Base-by-base conservation (phyloP, 2,113 vertebrate genomes). In the Heptranchias perlo region DNA sequence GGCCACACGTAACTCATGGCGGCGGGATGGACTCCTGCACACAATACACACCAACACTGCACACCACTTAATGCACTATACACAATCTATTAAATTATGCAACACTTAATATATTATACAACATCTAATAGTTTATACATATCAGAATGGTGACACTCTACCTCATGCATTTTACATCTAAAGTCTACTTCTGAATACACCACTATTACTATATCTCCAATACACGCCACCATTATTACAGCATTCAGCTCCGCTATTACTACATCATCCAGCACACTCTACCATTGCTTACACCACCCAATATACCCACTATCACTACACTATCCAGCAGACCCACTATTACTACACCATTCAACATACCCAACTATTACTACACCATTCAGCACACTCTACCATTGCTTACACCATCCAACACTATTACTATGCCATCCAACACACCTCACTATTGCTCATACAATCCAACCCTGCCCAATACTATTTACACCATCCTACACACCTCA, bases 41-140 rank as follows among this genome's bases (percentile, higher is more conserved):
- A 91, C 54, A 4, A 92, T 54, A 16, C 31, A 92, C 54, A 58
- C 0, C 54, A 92, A 58, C 54, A 58, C 28, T 11, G 39, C 35
- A 62, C 58, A 7, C 61, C 89, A 62, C 58, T 61, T 39, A 93
- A 62, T 93, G 10, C 35, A 64, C 16, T 62, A 1, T n/a, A 21
- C 14, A 92, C 14, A 58, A 58, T 61, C 87, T 92, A 92, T 61
- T 92, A 35, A 31, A 92, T 92, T 92, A 92, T 93, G 64, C 35
- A 93, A n/a, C 1, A 64, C 44, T 58, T 93, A 93, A 93, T 64
- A 93, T 31, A 92, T 92, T 92, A 92, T 93, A 93, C 35, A 93
- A n/a, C 1, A 64, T 64, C 89, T 93, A 93, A 93, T 64, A 93
- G 54, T 21, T 62, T 7, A 2, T 39, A 62, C 5, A n/a, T 4